These are phyloP conservation scores for Drosophila kohkoa DNA, from an alignment of 1,140 invertebrate genomes.

Conservation along the genomic window DNA sequence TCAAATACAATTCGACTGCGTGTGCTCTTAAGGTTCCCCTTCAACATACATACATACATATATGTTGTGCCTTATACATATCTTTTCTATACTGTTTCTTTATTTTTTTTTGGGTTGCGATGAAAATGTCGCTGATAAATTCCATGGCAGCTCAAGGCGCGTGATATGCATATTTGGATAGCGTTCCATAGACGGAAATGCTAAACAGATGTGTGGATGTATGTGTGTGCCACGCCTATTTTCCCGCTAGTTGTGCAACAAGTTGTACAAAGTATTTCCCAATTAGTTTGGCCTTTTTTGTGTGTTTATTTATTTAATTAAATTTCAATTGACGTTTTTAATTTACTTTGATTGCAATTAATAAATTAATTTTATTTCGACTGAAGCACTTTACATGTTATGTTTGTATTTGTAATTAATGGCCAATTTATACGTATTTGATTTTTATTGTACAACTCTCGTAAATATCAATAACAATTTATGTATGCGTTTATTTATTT, in stretches of 20 bases:
- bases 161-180: slow-evolving; percentile 70
- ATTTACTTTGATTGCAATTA: slow-evolving; percentile 24
- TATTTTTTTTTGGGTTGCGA: slow-evolving; percentile 24
- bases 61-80: neutral
- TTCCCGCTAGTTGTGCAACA: slow-evolving; percentile 27
- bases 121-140: slow-evolving; percentile 54
- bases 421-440: slow-evolving; percentile 21
- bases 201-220: slow-evolving; percentile 61
- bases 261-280: slow-evolving; percentile 2
- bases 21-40: slow-evolving; percentile 32
- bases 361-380: slow-evolving; percentile 25
- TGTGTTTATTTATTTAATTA: slow-evolving; percentile 20
- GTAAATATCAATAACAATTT: slow-evolving; percentile 11
- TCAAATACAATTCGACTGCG: slow-evolving; percentile 60
- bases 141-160: slow-evolving; percentile 32
- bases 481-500: slow-evolving; percentile 27
- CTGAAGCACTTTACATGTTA: neutral
- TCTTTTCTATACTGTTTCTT: neutral
- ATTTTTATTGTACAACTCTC: slow-evolving; percentile 20
- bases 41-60: slow-evolving; percentile 4
- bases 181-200: slow-evolving; percentile 64
- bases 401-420: slow-evolving; percentile 19
- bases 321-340: slow-evolving; percentile 23
- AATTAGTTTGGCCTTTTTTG: neutral
- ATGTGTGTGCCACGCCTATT: neutral